Base-by-base conservation (phyloP, 2,888 invertebrate species). In the Andrena chrysosceles region DNA sequence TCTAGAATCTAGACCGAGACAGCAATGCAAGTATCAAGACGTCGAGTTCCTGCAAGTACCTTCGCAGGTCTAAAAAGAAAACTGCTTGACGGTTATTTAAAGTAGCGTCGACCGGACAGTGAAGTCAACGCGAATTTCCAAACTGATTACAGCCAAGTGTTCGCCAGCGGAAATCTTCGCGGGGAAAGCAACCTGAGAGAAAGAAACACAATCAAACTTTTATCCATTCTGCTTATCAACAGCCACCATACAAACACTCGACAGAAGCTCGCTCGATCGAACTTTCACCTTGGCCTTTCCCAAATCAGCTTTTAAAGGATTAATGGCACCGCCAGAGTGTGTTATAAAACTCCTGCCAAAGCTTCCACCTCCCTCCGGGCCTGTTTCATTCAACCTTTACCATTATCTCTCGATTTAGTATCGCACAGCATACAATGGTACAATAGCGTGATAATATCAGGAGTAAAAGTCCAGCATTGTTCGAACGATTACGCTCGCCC, bases 391-490 rank as follows among this genome's bases (percentile, higher is more conserved):
- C 75, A 63, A 81, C 74, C 81, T 69, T 68, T 71, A 69, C 62
- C 81, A 78, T 77, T 77, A 66, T 82, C 82, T 83, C 76, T 75
- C 81, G 85, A 83, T 83, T 80, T 78, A 85, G 84, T 85, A 89
- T 90, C 87, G 86, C 79, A 7, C 76, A 2, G 76, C 83, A 81
- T 78, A 81, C 85, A 86, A 87, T 85, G 72, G 81, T 84, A 89
- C 87, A 88, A 90, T 89, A 69, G 82, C 85, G 87, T 73, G 90
- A 89, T 87, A 86, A 87, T 87, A 89, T 90, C 90, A 81, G 71
- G 76, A 87, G 85, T 89, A 87, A 89, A 89, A 90, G 90, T 89
- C 88, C 80, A 76, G 87, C 87, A 90, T 89, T 89, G 89, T 90
- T 89, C 88, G 83, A 86, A 88, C 87, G 84, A 88, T 90, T 89